Percentiles rank a stretch among this genome's conserved stretches.
Evolutionary conservation across 2,113 vertebrate species (phyloP).

Genomic region (Indri indri): DNA sequence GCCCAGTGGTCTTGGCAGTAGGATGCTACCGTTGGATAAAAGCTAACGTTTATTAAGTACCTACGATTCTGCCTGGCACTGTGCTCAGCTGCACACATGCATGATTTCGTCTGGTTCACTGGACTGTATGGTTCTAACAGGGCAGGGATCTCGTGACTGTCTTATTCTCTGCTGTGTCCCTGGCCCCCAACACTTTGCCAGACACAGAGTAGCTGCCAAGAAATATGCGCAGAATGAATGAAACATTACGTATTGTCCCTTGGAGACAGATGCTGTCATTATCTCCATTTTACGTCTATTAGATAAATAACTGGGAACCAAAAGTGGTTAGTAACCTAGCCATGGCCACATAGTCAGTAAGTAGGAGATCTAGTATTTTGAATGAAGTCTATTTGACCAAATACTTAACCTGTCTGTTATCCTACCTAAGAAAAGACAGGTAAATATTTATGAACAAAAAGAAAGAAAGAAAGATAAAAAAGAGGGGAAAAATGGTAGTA

Average conservation of each 20-base stretch:
- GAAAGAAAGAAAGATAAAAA: neutral
- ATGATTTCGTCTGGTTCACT: neutral
- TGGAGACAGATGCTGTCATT: neutral
- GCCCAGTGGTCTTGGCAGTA: neutral
- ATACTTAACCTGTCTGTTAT: constrained; percentile 13
- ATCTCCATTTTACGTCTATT: neutral
- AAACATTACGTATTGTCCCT: neutral
- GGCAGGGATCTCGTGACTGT: neutral
- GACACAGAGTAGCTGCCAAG: neutral
- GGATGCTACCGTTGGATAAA: neutral
- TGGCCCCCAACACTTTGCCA: neutral
- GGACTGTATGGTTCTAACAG: neutral
- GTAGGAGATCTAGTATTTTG: neutral
- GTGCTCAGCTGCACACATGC: neutral
- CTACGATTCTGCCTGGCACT: neutral
- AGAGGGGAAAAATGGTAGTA: neutral
- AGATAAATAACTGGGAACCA: neutral
- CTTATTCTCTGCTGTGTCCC: neutral
- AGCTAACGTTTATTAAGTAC: neutral
- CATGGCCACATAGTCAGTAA: neutral
- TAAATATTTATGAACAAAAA: constrained; percentile 10
- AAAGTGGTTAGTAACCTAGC: neutral
- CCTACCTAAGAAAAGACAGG: constrained; percentile 15
- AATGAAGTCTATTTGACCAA: neutral
- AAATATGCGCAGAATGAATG: neutral